Conservation (phyloP, 2,113 vertebrate species). For the Columbina picui region DNA sequence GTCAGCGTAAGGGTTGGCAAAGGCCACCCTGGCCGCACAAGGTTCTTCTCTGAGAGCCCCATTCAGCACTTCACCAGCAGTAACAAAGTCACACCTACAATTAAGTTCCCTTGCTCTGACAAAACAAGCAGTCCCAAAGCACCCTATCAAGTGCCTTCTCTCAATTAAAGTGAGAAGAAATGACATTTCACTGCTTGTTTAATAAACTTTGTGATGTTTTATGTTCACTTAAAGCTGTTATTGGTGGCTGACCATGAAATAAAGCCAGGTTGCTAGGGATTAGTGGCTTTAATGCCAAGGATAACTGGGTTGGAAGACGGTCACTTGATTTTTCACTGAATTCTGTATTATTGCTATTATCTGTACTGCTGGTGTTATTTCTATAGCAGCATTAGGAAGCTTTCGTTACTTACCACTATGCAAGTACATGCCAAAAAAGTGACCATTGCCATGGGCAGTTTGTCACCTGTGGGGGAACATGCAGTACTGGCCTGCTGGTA, state of each 20-base stretch:
- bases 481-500: neutral
- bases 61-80: neutral
- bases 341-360: neutral
- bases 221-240: neutral
- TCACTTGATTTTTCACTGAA: neutral
- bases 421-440: neutral
- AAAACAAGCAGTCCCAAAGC: neutral
- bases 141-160: neutral
- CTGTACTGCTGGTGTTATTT: neutral
- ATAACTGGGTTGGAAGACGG: neutral
- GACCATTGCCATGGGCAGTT: neutral
- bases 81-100: neutral
- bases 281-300: neutral
- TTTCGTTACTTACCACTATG: neutral
- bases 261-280: neutral
- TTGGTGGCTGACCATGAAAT: neutral
- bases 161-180: neutral
- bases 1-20: neutral
- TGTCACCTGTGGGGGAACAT: accelerated
- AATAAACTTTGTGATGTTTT: neutral
- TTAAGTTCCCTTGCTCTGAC: neutral
- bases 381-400: neutral
- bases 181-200: neutral
- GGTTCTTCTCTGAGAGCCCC: accelerated
- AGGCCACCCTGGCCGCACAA: neutral